Percentiles rank a stretch among this genome's conserved stretches.
Conservation (phyloP, 2,113 vertebrate species). For the Dicentrarchus labrax region DNA sequence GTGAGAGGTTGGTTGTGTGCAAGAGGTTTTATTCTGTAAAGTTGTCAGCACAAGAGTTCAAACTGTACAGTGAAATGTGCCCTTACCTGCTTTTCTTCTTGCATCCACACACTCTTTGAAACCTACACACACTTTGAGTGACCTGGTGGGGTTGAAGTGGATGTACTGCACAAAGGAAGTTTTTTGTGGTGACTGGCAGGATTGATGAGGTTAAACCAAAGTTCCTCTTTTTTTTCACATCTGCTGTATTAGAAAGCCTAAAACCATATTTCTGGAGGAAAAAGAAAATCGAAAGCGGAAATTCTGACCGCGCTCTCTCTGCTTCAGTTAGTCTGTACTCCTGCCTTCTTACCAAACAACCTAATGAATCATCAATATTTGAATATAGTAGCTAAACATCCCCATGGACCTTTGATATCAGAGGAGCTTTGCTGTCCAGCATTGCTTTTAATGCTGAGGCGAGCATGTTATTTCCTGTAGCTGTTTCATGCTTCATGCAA, state of each 20-base stretch:
- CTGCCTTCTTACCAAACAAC: not conserved
- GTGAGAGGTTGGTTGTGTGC: not conserved
- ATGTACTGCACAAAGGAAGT: not conserved
- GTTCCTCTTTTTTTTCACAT: slow-evolving; percentile 45
- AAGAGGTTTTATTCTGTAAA: not conserved
- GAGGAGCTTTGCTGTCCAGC: not conserved
- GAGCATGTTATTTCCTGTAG: not conserved
- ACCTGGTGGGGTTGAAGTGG: not conserved
- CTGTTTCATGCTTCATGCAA: not conserved
- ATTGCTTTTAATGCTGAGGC: not conserved
- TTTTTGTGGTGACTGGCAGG: not conserved
- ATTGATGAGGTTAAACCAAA: not conserved
- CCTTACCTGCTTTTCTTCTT: not conserved
- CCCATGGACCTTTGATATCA: not conserved
- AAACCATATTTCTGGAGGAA: slow-evolving; percentile 9
- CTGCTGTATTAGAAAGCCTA: not conserved
- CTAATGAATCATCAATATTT: slow-evolving; percentile 32
- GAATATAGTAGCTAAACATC: not conserved
- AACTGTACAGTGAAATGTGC: not conserved
- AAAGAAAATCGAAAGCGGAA: slow-evolving; percentile 10
- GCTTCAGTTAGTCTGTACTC: slow-evolving; percentile 20
- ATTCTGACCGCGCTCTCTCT: not conserved
- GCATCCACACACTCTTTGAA: not conserved
- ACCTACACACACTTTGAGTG: not conserved
- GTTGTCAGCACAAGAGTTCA: not conserved